phyloP scores from a whole-genome alignment of 1,140 invertebrate genomes.

The Mercenaria mercenaria region DNA sequence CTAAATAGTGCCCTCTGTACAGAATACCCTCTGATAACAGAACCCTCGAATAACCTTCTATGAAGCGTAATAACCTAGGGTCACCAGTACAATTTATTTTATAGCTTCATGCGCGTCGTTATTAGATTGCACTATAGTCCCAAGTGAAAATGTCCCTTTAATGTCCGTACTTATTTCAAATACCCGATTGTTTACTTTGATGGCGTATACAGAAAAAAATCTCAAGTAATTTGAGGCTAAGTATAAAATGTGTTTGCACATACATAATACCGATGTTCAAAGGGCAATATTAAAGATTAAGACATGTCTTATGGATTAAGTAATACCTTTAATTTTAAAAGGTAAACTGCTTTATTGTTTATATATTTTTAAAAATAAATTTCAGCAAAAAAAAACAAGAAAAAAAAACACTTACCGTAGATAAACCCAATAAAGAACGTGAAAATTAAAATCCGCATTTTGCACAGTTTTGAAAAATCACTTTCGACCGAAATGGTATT shows the following conservation, averaged over 20 bases:
- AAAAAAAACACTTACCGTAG: neutral
- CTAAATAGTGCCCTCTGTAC: neutral
- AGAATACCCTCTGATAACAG: neutral
- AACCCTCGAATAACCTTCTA: neutral
- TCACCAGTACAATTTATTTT: too few relatives aligned
- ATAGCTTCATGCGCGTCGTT: too few relatives aligned
- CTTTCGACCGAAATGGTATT: neutral
- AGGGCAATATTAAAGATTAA: neutral
- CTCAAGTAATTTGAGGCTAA: too few relatives aligned
- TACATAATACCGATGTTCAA: neutral
- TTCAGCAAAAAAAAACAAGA: neutral
- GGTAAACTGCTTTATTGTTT: neutral
- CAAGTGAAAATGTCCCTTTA: too few relatives aligned
- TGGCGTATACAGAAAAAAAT: too few relatives aligned
- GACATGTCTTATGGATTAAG: neutral
- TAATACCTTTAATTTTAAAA: neutral
- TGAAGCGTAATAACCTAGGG: neutral
- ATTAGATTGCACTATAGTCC: too few relatives aligned
- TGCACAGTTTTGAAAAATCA: neutral
- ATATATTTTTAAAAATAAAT: neutral
- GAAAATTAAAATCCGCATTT: neutral
- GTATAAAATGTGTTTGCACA: too few relatives aligned
- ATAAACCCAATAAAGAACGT: neutral
- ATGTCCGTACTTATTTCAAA: too few relatives aligned
- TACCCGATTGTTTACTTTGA: too few relatives aligned